Evolutionary conservation across 2,888 invertebrate species (phyloP), one percentile per base, ranked within the genome.

Genomic region (Formica aserva): DNA sequence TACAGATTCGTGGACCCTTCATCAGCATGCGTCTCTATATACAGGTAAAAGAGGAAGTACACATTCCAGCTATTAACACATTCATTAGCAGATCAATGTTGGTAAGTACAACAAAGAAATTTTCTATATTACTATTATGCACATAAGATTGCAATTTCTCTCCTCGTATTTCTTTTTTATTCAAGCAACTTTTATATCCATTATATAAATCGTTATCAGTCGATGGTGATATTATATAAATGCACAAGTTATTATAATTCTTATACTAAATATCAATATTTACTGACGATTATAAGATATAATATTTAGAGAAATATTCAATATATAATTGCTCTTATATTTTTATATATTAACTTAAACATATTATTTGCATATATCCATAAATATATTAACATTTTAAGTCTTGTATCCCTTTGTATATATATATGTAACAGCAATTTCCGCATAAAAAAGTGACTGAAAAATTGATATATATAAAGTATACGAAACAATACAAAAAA

Each of bases 221-320:
- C 41, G 9, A 11, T 62, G 15, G 6, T 57, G 26, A 72, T 57
- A 72, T 55, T 72, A 52, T 22, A 26, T 45, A n/a, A 15, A 32
- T 63, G 5, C 26, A 41, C 55, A 55, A 55, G 4, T 48, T 15
- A 52, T 52, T 45, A 22, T 6, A 3, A 18, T 60, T 41, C 5
- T 0, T 38, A 22, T 32, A 18, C 3, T 65, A 65, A 32, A 11
- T 65, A 41, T 13, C 1, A 38, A 22, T 41, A 41, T 41, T n/a
- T 65, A 52, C 15, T 52, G 57, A 38, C 3, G 41, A 74, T 60
- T 60, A 57, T 26, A 13, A 57, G 8, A 74, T 15, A 1, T n/a
- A 22, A 75, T 75, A 62, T 32, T 60, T 62, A 60, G 0, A 60
- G 0, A n/a, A 41, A 4, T 45, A 62, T 75, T 29, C 45, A 75